phyloP scores from a whole-genome alignment of 2,113 vertebrate genomes.

The Mormyrus iriodes region DNA sequence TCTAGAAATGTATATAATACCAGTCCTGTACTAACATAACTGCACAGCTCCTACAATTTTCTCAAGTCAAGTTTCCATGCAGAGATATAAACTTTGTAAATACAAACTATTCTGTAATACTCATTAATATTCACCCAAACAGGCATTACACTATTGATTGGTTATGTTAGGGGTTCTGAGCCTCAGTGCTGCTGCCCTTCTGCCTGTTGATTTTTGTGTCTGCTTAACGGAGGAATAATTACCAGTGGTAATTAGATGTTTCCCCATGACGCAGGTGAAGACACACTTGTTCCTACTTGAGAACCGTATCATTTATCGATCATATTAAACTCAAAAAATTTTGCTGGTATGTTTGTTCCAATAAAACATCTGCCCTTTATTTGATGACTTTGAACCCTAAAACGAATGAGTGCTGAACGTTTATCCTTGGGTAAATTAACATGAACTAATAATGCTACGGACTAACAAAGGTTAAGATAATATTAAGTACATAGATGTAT shows the following conservation, averaged over 20 bases:
- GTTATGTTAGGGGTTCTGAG: neutral
- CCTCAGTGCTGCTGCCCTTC: neutral
- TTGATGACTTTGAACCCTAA: neutral
- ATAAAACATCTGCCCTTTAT: neutral
- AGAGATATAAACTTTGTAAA: neutral
- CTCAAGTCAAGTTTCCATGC: neutral
- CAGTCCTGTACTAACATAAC: neutral
- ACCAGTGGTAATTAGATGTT: neutral
- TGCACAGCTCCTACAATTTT: neutral
- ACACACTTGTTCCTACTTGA: neutral
- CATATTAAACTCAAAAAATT: neutral
- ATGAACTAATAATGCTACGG: neutral
- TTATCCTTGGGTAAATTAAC: neutral
- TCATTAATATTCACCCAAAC: neutral
- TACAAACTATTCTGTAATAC: neutral
- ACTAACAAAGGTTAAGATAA: neutral
- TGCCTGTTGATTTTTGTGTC: neutral
- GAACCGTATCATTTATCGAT: neutral
- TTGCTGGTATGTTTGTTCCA: neutral
- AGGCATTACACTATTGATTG: neutral
- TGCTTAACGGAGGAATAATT: neutral
- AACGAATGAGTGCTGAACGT: neutral
- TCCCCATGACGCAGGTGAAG: neutral
- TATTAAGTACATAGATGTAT: neutral
- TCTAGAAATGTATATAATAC: neutral